These are phyloP conservation scores for Apogon talboti DNA, from an alignment of 2,797 vertebrate genomes.

Conservation along the genomic window DNA sequence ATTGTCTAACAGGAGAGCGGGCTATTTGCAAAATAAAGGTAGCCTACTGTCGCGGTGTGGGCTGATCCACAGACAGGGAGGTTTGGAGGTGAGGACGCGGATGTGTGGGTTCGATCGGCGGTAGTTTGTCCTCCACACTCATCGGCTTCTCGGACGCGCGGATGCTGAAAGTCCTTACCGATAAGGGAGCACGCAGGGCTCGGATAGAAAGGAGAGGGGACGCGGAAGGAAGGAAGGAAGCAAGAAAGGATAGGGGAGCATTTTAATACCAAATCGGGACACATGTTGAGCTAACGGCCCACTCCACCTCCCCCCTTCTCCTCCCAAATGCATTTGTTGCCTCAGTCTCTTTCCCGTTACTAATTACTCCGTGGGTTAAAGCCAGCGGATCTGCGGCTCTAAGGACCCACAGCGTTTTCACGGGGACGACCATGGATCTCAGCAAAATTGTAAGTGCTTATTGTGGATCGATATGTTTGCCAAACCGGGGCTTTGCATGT, in stretches of 20 bases:
- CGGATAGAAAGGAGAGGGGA: slow-evolving; percentile 46
- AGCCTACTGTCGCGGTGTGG: slow-evolving; percentile 40
- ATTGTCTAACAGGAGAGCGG: slow-evolving; percentile 71
- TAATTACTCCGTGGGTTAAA: slow-evolving; percentile 59
- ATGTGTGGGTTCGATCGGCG: slow-evolving; percentile 14
- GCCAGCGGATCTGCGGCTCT: slow-evolving; percentile 41
- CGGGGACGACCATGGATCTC: slow-evolving; percentile 77
- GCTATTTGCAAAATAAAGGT: slow-evolving; percentile 74
- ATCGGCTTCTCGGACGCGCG: slow-evolving; percentile 50
- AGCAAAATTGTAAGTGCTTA: slow-evolving; percentile 83
- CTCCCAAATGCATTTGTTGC: slow-evolving; percentile 64
- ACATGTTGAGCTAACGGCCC: slow-evolving; percentile 83
- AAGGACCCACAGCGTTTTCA: slow-evolving; percentile 18
- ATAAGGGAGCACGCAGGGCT: slow-evolving; percentile 34
- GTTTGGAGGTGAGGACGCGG: slow-evolving; percentile 2
- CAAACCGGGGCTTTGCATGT: slow-evolving; percentile 6
- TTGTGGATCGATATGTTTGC: no score
- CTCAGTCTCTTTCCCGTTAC: slow-evolving; percentile 62
- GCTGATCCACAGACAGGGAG: slow-evolving; percentile 9
- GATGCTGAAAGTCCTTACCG: slow-evolving; percentile 65
- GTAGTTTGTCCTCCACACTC: slow-evolving; percentile 17
- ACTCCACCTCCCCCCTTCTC: slow-evolving; percentile 65
- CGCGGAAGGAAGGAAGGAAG: slow-evolving; percentile 45
- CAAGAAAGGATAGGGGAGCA: slow-evolving; percentile 47
- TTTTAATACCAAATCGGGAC: slow-evolving; percentile 82